Conservation (phyloP, 2,888 invertebrate genomes). For the Drosophila formosana region DNA sequence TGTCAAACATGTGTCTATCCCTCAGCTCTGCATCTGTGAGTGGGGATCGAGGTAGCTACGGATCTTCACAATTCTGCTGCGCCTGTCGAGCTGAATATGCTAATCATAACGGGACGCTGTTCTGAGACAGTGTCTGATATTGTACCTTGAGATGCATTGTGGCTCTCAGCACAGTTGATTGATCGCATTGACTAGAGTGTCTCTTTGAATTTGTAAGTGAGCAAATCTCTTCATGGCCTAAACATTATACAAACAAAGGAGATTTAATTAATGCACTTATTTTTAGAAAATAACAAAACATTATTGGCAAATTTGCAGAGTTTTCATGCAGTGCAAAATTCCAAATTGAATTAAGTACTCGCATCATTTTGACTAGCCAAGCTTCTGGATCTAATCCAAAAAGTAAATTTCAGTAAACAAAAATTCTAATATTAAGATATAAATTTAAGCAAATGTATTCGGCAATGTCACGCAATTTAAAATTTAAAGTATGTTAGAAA, state of each 20-base stretch:
- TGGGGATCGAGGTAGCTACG: slow-evolving; percentile 11
- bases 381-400: too few relatives aligned
- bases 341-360: too few relatives aligned
- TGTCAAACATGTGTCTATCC: slow-evolving; percentile 74
- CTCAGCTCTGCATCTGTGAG: slow-evolving; percentile 39
- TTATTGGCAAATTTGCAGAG: too few relatives aligned
- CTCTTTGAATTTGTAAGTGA: neutral
- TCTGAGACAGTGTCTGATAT: neutral
- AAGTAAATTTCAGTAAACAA: too few relatives aligned
- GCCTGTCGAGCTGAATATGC: slow-evolving; percentile 41
- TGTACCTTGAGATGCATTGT: neutral
- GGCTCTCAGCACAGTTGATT: neutral
- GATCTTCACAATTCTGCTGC: slow-evolving; percentile 3
- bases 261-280: too few relatives aligned
- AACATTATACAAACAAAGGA: neutral
- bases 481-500: too few relatives aligned
- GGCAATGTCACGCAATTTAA: too few relatives aligned
- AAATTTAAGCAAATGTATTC: too few relatives aligned
- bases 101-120: slow-evolving; percentile 27
- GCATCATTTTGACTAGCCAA: too few relatives aligned
- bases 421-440: too few relatives aligned
- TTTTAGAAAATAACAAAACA: too few relatives aligned
- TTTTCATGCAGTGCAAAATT: too few relatives aligned
- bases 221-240: neutral
- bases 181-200: neutral